Evolutionary conservation across 1,140 invertebrate genomes (phyloP), one percentile per base, ranked within the genome.

Genomic region (Drosophila bocki): DNA sequence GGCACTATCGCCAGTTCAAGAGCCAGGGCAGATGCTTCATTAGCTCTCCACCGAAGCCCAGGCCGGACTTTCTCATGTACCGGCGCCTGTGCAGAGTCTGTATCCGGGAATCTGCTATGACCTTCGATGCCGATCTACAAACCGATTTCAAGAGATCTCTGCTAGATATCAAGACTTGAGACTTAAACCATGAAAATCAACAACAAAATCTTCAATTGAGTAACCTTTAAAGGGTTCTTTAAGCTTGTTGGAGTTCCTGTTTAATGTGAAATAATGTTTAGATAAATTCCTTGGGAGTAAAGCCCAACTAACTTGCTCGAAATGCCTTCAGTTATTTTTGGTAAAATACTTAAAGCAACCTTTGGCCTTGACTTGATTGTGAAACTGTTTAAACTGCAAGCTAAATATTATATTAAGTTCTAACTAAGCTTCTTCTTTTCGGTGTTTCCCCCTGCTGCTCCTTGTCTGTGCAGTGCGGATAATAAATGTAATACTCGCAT

Each of bases 401-500:
- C 11, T 13, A 13, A 37, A 37, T 37, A 37, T 37, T 11, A 4
- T 12, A 11, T 33, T 8, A 8, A 22, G 22, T 22, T 22, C 22
- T 22, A 22, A 22, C 2, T 2, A 22, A 22, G 22, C 22, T 22
- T 22, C 22, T 22, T 22, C 22, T 22, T 22, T 22, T 22, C 2
- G 22, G 1, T 22, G 22, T 22, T 22, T 13, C 3, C 9, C 6
- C 15, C 3, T 45, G 44, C 11, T 22, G 44, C 26, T 32, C 48
- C 9, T 17, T 51, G 48, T 3, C 48, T 7, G 3, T 17, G 9
- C n/a, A 15, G 17, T 22, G 0, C 5, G 9, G 39, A 32, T 62
- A 39, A 68, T 68, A 65, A 33, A 65, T 64, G 62, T 41, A 67
- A 44, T 32, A 68, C 45, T 69, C 19, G 44, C 33, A 47, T 39